Conservation (phyloP, 2,888 invertebrate genomes). For the Lymantria dispar region DNA sequence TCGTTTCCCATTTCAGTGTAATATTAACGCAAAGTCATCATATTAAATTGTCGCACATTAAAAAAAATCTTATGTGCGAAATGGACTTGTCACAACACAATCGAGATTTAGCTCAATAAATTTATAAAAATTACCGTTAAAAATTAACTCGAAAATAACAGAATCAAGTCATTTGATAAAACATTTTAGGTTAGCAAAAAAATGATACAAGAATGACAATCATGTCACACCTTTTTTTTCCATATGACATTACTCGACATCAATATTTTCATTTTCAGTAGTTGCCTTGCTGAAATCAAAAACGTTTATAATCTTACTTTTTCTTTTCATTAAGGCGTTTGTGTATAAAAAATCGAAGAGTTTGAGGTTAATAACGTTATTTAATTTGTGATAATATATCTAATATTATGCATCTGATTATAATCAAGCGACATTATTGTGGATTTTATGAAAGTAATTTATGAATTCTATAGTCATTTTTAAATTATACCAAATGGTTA, state of each 20-base stretch:
- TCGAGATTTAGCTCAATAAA: slow-evolving; percentile 75
- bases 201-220: slow-evolving; percentile 77
- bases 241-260: slow-evolving; percentile 76
- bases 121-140: slow-evolving; percentile 77
- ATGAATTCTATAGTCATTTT: no score
- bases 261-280: slow-evolving; percentile 77
- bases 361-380: slow-evolving; percentile 9
- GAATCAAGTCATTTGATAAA: slow-evolving; percentile 81
- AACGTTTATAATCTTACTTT: slow-evolving; percentile 43
- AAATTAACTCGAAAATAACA: slow-evolving; percentile 73
- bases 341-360: slow-evolving; percentile 4
- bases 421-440: no score
- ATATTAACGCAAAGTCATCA: slow-evolving; percentile 72
- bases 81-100: slow-evolving; percentile 67
- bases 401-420: no score
- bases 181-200: slow-evolving; percentile 83
- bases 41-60: slow-evolving; percentile 68
- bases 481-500: no score
- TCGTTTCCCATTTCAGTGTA: slow-evolving; percentile 76
- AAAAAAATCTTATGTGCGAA: slow-evolving; percentile 59
- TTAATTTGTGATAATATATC: not conserved
- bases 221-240: slow-evolving; percentile 82
- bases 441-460: no score
- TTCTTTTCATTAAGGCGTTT: slow-evolving; percentile 32
- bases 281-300: slow-evolving; percentile 68